These are phyloP conservation scores for Myiotriccus ornatus DNA, from an alignment of 2,797 vertebrate species.

Conservation along the genomic window DNA sequence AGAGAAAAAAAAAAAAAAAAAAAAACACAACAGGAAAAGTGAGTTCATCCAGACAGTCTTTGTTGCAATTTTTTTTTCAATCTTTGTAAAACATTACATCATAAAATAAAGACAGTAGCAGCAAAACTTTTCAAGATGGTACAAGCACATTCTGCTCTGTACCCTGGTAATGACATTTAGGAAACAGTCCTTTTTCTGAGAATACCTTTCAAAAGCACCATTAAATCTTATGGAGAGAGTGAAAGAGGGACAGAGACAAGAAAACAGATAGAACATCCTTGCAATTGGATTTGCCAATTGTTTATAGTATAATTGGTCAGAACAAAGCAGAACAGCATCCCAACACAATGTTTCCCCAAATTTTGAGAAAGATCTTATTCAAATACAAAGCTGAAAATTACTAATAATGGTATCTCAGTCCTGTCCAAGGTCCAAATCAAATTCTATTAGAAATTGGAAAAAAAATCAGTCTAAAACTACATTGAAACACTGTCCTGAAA, in stretches of 20 bases:
- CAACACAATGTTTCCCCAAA: background rate
- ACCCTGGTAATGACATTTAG: constrained; percentile 57
- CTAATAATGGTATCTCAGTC: background rate
- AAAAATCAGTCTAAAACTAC: background rate
- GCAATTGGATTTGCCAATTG: background rate
- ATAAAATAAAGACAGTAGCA: constrained; percentile 74
- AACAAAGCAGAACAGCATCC: background rate
- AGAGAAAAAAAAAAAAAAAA: background rate
- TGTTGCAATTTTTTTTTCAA: constrained; percentile 69
- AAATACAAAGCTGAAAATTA: background rate
- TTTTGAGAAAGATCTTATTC: background rate
- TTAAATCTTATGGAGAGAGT: constrained; percentile 63
- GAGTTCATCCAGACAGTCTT: constrained; percentile 70
- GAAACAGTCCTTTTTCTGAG: constrained; percentile 63
- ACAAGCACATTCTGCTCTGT: constrained; percentile 69
- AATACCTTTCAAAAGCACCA: constrained; percentile 73
- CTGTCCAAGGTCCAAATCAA: background rate
- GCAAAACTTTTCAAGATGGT: constrained; percentile 71
- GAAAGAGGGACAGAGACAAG: background rate
- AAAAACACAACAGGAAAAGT: constrained; percentile 19
- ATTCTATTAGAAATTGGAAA: background rate
- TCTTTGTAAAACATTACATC: constrained; percentile 70
- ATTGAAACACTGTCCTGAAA: background rate
- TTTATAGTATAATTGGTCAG: background rate
- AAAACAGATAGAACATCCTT: constrained; percentile 32